Conservation (phyloP, 2,797 vertebrate genomes). For the Avahi laniger region DNA sequence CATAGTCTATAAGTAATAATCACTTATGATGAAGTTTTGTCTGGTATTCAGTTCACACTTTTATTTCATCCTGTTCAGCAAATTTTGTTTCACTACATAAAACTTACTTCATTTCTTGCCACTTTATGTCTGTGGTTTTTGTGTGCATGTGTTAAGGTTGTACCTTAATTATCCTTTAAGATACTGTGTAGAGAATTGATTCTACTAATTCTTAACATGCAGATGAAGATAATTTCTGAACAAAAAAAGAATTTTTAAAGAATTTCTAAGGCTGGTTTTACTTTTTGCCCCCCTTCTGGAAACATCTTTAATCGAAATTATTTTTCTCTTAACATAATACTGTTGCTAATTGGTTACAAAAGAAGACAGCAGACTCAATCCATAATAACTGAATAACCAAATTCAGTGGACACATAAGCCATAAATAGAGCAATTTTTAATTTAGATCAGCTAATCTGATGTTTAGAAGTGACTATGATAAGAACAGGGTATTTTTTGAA, state of each 20-base stretch:
- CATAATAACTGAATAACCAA: not conserved
- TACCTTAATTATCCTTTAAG: not conserved
- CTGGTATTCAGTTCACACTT: slow-evolving; percentile 5
- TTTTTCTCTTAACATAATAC: not conserved
- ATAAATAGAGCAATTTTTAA: slow-evolving; percentile 36
- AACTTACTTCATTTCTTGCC: not conserved
- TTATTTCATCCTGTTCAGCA: slow-evolving; percentile 30
- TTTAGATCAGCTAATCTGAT: not conserved
- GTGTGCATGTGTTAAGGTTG: not conserved
- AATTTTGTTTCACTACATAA: not conserved
- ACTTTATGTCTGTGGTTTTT: slow-evolving; percentile 8
- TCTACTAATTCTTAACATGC: not conserved
- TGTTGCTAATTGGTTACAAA: slow-evolving; percentile 19
- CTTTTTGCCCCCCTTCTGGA: not conserved
- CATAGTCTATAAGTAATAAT: not conserved
- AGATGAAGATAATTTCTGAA: slow-evolving; percentile 44
- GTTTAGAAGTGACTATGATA: not conserved
- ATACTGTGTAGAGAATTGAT: not conserved
- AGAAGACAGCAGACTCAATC: slow-evolving; percentile 17
- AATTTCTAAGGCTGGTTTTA: slow-evolving; percentile 1
- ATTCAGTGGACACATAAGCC: not conserved
- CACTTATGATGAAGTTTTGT: slow-evolving; percentile 28
- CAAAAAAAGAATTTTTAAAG: not conserved
- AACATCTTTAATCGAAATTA: slow-evolving; percentile 11
- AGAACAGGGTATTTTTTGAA: not conserved